phyloP scores from a whole-genome alignment of 2,797 vertebrate genomes.

The Hylomyscus alleni region DNA sequence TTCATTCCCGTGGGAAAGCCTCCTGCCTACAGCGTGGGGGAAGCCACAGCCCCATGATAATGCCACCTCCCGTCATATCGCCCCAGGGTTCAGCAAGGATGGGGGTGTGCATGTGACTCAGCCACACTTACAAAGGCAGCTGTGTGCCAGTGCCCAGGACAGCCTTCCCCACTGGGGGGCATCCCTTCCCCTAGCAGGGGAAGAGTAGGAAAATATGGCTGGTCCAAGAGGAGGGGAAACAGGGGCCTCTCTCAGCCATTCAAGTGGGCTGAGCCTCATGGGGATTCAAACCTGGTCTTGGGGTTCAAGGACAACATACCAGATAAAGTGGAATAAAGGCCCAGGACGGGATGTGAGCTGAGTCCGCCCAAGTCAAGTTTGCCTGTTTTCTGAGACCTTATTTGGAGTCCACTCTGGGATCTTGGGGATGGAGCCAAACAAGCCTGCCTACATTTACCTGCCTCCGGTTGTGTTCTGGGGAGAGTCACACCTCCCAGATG shows the following conservation, averaged over 20 bases:
- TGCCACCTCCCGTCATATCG: background rate
- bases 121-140: constrained; percentile 77
- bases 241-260: background rate
- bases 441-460: constrained; percentile 19
- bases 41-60: constrained; percentile 48
- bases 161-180: background rate
- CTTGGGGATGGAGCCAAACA: background rate
- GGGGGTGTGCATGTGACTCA: constrained; percentile 77
- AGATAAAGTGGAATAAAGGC: background rate
- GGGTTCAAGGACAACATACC: background rate
- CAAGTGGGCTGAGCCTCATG: background rate
- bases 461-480: background rate
- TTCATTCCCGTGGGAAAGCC: constrained; percentile 77
- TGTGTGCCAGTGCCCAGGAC: constrained; percentile 68
- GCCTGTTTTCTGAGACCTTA: constrained; percentile 67
- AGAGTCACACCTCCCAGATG: background rate
- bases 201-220: background rate
- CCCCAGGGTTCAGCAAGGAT: constrained; percentile 38
- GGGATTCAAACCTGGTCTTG: constrained; percentile 58
- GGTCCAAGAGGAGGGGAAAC: background rate
- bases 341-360: background rate
- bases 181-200: background rate
- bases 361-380: background rate
- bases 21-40: constrained; percentile 32
- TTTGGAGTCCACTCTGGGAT: constrained; percentile 62